phyloP scores from a whole-genome alignment of 2,888 invertebrate species.

The Temnothorax unifasciatus region DNA sequence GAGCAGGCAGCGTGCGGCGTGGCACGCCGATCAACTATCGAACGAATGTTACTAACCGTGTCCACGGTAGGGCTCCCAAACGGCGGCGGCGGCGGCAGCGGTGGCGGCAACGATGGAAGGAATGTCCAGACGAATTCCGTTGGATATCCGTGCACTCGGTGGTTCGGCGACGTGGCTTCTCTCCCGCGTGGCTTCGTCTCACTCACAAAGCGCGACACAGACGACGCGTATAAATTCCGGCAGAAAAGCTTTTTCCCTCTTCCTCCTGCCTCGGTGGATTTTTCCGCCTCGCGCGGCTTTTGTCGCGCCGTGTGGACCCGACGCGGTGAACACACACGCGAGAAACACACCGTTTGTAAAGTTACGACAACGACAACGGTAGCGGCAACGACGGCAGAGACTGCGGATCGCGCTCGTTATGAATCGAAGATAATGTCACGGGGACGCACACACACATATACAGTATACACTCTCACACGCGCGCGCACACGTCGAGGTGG shows the following conservation, averaged over 20 bases:
- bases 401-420: constrained; percentile 18
- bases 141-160: constrained; percentile 5
- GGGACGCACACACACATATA: constrained; percentile 21
- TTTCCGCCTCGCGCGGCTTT: neutral
- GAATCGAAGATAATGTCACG: constrained; percentile 67
- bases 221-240: too few species aligned
- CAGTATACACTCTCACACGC: too few species aligned
- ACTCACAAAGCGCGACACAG: constrained; percentile 31
- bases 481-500: constrained; percentile 40
- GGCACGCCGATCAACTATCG: constrained; percentile 1
- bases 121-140: constrained; percentile 35
- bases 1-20: neutral
- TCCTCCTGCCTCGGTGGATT: neutral
- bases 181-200: neutral
- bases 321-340: constrained; percentile 9
- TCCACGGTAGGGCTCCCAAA: constrained; percentile 42
- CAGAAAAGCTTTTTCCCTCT: too few species aligned
- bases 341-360: neutral
- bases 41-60: constrained; percentile 37
- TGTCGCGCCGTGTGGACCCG: neutral
- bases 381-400: neutral
- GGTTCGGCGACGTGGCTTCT: neutral
- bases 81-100: neutral
- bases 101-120: constrained; percentile 1
- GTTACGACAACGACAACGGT: neutral